Percentiles rank a stretch among this genome's conserved stretches.
Conservation (phyloP, 2,888 invertebrate species). For the Cantharis rustica region DNA sequence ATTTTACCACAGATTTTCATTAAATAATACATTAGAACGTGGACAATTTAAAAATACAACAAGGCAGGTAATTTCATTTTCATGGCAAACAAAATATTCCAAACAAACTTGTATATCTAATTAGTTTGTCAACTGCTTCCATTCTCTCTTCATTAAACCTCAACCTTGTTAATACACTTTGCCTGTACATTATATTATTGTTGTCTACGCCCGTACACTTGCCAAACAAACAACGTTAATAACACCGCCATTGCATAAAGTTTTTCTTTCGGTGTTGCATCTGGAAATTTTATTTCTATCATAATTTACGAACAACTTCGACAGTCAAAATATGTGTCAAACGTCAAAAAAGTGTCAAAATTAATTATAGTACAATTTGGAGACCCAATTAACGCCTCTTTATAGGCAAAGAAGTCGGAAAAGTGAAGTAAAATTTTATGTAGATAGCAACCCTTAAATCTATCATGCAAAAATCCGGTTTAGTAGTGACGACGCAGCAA, state of each 20-base stretch:
- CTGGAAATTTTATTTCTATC: constrained; percentile 20
- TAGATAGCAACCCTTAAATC: constrained; percentile 18
- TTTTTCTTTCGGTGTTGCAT: constrained; percentile 3
- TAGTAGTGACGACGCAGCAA: constrained; percentile 33
- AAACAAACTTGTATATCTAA: constrained; percentile 3
- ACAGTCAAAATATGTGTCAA: not conserved
- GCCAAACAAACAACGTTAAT: constrained; percentile 9
- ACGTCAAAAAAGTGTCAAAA: not conserved
- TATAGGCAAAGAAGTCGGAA: not conserved
- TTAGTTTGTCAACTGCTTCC: constrained; percentile 12
- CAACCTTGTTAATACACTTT: constrained; percentile 8
- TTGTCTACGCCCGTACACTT: constrained; percentile 3
- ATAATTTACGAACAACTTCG: not conserved
- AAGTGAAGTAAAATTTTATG: constrained; percentile 25
- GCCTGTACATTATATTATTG: constrained; percentile 6
- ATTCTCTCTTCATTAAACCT: constrained; percentile 16
- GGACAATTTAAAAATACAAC: not conserved
- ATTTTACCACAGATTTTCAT: not conserved
- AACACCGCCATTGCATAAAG: constrained; percentile 7
- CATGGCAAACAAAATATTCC: not conserved
- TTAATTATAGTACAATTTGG: too few relatives aligned
- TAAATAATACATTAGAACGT: not conserved
- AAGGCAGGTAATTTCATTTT: not conserved
- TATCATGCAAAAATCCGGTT: constrained; percentile 23
- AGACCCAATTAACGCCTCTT: not conserved